Base-by-base conservation (phyloP, 2,888 invertebrate species). In the Macroteleia sp. region DNA sequence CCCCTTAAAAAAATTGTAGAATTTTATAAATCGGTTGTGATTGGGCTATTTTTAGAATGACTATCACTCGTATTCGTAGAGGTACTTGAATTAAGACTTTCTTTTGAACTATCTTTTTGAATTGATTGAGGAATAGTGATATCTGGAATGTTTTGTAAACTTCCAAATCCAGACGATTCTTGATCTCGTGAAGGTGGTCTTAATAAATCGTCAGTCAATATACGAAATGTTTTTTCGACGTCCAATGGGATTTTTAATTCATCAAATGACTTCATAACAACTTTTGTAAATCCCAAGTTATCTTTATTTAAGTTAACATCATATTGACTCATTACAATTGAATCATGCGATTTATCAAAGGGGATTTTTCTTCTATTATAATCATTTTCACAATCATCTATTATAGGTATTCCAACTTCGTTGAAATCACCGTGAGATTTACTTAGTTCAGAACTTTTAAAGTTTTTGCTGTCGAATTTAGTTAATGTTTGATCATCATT, bases 371-470 rank as follows among this genome's bases (percentile, higher is more conserved):
- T 77, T 19, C 32, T 59, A 8, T 46, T 64, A 1, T 73, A 46
- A 12, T 42, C 30, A 5, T 46, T 22, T 28, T 73, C 64, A 34
- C 79, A 67, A 14, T 75, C 59, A 9, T 85, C 77, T 1, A 86
- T 56, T 14, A 88, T 78, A 1, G 91, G 91, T 70, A 91, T 89
- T 1, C 91, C 91, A 46, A 91, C 77, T 83, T 91, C 90, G 46
- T 91, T 91, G 44, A 91, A 91, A 69, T 91, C 87, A 0, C 91
- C 91, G 44, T 56, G 8, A 30, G 74, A 52, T 77, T 79, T 17
- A 69, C 85, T 6, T 83, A 70, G 12, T 80, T 85, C 36, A 85
- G 86, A 30, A 86, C 85, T 44, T 84, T 87, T 64, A 74, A 79
- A 12, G 19, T 12, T 5, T 9, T 3, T n/a, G 30, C 20, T 14